A percentile compares a stretch with the other conserved stretches of the same genome.
phyloP scores from a whole-genome alignment of 2,888 invertebrate species.

The Bombyx huttoni region DNA sequence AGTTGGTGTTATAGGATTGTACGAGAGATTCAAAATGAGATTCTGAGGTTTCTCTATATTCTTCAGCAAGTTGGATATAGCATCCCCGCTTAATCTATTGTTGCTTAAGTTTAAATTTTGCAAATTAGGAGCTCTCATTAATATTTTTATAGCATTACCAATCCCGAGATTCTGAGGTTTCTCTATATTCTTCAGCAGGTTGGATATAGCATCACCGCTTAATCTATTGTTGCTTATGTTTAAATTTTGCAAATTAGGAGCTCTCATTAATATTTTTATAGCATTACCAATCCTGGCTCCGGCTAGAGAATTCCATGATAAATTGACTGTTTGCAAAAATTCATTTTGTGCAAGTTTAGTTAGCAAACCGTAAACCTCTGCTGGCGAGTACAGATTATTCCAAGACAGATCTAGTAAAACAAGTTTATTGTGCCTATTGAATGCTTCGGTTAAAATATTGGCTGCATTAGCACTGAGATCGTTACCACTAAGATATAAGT shows the following conservation, averaged over 20 bases:
- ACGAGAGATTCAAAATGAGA: conserved; percentile 34
- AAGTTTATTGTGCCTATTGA: conserved; percentile 33
- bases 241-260: conserved; percentile 23
- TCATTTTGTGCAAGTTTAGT: conserved; percentile 24
- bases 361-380: conserved; percentile 24
- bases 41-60: conserved; percentile 25
- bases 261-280: conserved; percentile 20
- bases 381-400: conserved; percentile 30
- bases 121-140: conserved; percentile 24
- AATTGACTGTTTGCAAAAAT: conserved; percentile 27
- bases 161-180: conserved; percentile 27
- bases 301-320: conserved; percentile 39
- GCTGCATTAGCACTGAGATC: conserved; percentile 29
- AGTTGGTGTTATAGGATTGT: conserved; percentile 31
- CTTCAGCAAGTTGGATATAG: conserved; percentile 17
- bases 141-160: conserved; percentile 21
- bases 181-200: conserved; percentile 15
- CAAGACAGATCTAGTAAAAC: conserved; percentile 39
- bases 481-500: conserved; percentile 36
- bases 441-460: conserved; percentile 22
- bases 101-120: conserved; percentile 31
- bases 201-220: conserved; percentile 21
- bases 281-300: conserved; percentile 25
- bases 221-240: conserved; percentile 40
- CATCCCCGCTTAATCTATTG: conserved; percentile 30